A percentile compares a stretch with the other conserved stretches of the same genome.
Evolutionary conservation across 1,140 invertebrate species (phyloP).

Genomic region (Philotrypesis tridentata): DNA sequence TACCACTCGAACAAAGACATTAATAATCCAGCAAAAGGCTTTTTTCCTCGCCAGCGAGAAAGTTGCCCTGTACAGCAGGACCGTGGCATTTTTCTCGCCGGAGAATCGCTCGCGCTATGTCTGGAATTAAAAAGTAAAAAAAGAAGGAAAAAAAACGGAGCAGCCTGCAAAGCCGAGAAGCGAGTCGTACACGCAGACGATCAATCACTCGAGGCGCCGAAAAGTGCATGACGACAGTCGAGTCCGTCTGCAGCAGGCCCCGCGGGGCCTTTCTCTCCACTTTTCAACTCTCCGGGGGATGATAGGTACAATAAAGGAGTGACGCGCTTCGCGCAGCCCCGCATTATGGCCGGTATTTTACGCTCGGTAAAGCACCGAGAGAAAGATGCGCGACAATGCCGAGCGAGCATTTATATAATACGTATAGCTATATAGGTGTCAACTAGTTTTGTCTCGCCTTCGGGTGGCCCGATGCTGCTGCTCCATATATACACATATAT

Average conservation of each 20-base stretch:
- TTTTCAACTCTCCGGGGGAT: slow-evolving; percentile 1
- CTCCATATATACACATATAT: not conserved
- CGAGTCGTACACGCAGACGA: not conserved
- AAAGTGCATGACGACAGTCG: not conserved
- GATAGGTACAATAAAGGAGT: slow-evolving; percentile 13
- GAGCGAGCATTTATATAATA: slow-evolving; percentile 54
- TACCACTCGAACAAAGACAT: slow-evolving; percentile 23
- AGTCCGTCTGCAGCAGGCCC: not conserved
- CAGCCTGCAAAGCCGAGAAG: no score
- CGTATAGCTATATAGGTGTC: slow-evolving; percentile 57
- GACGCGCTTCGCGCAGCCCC: slow-evolving; percentile 50
- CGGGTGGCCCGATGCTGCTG: slow-evolving; percentile 50
- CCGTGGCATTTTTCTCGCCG: no score
- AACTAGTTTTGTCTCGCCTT: slow-evolving; percentile 63
- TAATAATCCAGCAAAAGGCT: slow-evolving; percentile 64
- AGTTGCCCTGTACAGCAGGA: no score
- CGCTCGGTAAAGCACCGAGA: slow-evolving; percentile 68
- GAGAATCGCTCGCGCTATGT: no score
- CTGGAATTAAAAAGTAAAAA: not conserved
- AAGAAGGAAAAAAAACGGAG: no score
- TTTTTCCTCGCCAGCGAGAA: no score
- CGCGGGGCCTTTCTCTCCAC: slow-evolving; percentile 37
- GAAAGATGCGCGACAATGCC: slow-evolving; percentile 60
- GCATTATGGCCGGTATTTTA: slow-evolving; percentile 70
- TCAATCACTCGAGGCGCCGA: slow-evolving; percentile 17